Evolutionary conservation across 2,113 vertebrate species (phyloP).

Genomic region (Colistium nudipinnis): DNA sequence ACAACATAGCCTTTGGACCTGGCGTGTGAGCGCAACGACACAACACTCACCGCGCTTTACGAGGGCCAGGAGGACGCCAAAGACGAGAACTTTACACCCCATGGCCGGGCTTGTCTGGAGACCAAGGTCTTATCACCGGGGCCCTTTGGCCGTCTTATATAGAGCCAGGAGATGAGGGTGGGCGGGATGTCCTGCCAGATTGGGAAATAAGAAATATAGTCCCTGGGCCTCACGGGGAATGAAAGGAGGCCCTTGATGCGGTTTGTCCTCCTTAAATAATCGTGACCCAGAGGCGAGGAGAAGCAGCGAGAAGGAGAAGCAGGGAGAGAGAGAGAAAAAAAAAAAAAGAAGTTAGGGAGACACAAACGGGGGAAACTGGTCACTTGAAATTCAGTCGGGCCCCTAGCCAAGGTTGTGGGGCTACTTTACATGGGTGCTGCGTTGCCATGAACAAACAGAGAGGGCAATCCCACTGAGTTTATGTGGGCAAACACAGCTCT

Average conservation of each 20-base stretch:
- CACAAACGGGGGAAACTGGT: conserved; percentile 64
- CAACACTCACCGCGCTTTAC: conserved; percentile 79
- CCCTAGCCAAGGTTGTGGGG: conserved; percentile 71
- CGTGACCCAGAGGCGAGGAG: conserved; percentile 3
- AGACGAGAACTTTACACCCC: conserved; percentile 82
- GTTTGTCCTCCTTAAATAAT: conserved; percentile 52
- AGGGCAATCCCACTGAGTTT: conserved; percentile 65
- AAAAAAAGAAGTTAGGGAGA: conserved; percentile 37
- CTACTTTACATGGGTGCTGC: conserved; percentile 83
- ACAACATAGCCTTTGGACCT: conserved; percentile 13
- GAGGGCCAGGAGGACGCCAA: conserved; percentile 63
- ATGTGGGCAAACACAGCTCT: conserved; percentile 67
- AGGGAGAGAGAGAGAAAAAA: conserved; percentile 13
- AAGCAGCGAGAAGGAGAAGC: conserved; percentile 18
- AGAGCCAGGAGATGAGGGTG: conserved; percentile 59
- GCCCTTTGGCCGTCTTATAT: conserved; percentile 61
- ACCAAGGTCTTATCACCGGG: conserved; percentile 75
- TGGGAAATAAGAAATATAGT: conserved; percentile 68
- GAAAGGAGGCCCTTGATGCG: conserved; percentile 65
- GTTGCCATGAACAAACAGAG: conserved; percentile 74
- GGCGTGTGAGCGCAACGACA: conserved; percentile 7
- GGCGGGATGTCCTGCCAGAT: conserved; percentile 59
- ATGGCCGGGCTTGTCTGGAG: conserved; percentile 69
- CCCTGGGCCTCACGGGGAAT: conserved; percentile 43
- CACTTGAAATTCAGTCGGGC: conserved; percentile 82